Evolutionary conservation across 1,140 invertebrate genomes (phyloP).

Genomic region (Achatina immaculata): DNA sequence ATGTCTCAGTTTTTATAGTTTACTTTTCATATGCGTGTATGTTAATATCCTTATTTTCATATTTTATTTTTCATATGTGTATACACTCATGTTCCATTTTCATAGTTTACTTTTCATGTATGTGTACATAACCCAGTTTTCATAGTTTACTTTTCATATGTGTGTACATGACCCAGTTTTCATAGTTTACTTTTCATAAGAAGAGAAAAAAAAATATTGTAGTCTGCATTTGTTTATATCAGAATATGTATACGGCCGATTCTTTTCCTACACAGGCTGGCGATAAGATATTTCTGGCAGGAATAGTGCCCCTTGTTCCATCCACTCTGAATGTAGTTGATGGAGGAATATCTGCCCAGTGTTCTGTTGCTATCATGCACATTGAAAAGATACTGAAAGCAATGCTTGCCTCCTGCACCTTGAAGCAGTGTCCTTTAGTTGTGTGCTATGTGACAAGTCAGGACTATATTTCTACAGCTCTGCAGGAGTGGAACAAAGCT

Average conservation of each 20-base stretch:
- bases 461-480: conserved; percentile 57
- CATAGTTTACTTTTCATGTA: too few relatives aligned
- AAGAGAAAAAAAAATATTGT: too few relatives aligned
- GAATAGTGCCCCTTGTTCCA: conserved; percentile 91
- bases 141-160: too few relatives aligned
- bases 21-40: not conserved
- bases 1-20: not conserved
- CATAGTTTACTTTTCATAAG: too few relatives aligned
- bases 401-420: conserved; percentile 80
- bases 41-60: conserved; percentile 1
- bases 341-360: conserved; percentile 83
- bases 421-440: conserved; percentile 78
- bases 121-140: too few relatives aligned
- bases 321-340: conserved; percentile 83
- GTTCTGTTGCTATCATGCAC: conserved; percentile 85
- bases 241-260: too few relatives aligned
- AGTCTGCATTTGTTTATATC: too few relatives aligned
- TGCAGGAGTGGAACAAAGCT: conserved; percentile 70
- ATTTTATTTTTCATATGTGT: too few relatives aligned
- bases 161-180: too few relatives aligned
- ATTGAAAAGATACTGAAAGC: conserved; percentile 84
- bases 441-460: conserved; percentile 66
- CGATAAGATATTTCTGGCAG: conserved; percentile 87
- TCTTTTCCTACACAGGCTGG: too few relatives aligned
- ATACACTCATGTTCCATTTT: too few relatives aligned